Percentiles rank a stretch among this genome's conserved stretches.
Conservation (phyloP, 2,888 invertebrate species). For the Drosophila phalerata region DNA sequence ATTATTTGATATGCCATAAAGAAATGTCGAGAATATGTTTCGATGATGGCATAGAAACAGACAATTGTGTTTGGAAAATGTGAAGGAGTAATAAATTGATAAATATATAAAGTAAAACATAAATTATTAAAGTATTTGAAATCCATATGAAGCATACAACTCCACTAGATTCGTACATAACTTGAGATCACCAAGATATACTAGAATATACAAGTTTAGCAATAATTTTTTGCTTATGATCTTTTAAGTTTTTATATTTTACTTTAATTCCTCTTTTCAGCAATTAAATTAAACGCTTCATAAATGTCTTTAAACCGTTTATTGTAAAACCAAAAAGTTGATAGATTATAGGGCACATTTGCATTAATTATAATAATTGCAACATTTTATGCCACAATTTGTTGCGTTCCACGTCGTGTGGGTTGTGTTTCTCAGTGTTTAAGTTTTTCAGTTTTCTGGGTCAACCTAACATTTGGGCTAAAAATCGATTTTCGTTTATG, state of each 20-base stretch:
- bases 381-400: conserved; percentile 66
- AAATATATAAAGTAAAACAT: neutral
- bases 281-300: conserved; percentile 38
- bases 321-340: conserved; percentile 13
- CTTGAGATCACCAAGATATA: no score
- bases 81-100: neutral
- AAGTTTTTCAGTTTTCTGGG: conserved; percentile 56
- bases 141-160: neutral
- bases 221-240: neutral
- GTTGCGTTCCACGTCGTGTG: conserved; percentile 46
- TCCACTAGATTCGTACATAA: no score
- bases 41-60: neutral
- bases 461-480: conserved; percentile 75
- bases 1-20: conserved; percentile 39
- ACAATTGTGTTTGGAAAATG: neutral
- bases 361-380: conserved; percentile 79
- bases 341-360: conserved; percentile 60
- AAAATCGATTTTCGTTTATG: conserved; percentile 79
- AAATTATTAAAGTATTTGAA: neutral
- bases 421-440: conserved; percentile 28
- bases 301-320: conserved; percentile 25
- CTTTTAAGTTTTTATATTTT: neutral
- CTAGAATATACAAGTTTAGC: neutral
- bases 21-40: conserved; percentile 1
- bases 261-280: conserved; percentile 8